phyloP scores from a whole-genome alignment of 2,797 vertebrate species.

The Tauraco hartlaubi region DNA sequence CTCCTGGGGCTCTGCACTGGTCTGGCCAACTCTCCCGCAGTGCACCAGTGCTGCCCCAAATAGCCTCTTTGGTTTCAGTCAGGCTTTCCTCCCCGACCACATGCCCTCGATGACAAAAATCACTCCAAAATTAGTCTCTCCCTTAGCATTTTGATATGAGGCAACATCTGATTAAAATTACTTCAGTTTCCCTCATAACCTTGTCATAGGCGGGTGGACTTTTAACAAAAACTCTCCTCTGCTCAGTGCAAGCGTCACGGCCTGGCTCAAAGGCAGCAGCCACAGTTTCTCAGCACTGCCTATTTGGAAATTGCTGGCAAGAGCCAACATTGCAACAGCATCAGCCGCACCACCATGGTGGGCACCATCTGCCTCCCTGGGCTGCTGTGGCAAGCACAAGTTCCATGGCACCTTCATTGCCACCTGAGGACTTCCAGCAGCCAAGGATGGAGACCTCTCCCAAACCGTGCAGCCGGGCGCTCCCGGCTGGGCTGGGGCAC shows the following conservation, averaged over 20 bases:
- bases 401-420: fast-evolving
- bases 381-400: fast-evolving
- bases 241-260: not conserved
- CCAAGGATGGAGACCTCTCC: not conserved
- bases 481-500: fast-evolving
- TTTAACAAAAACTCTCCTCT: not conserved
- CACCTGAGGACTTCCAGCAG: not conserved
- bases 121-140: not conserved
- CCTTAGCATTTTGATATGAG: not conserved
- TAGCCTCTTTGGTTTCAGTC: not conserved
- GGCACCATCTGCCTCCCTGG: fast-evolving
- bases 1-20: not conserved
- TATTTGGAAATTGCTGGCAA: not conserved
- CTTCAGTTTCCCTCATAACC: not conserved
- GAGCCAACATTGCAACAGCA: not conserved
- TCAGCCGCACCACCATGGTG: fast-evolving
- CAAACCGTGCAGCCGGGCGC: fast-evolving
- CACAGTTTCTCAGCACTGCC: not conserved
- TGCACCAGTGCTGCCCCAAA: not conserved
- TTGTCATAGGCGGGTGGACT: not conserved
- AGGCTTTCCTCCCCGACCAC: not conserved
- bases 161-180: slow-evolving; percentile 13
- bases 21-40: not conserved
- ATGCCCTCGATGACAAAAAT: not conserved
- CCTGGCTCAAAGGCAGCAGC: not conserved